Evolutionary conservation across 2,797 vertebrate genomes (phyloP).

Genomic region (Catostomus latipinnis): DNA sequence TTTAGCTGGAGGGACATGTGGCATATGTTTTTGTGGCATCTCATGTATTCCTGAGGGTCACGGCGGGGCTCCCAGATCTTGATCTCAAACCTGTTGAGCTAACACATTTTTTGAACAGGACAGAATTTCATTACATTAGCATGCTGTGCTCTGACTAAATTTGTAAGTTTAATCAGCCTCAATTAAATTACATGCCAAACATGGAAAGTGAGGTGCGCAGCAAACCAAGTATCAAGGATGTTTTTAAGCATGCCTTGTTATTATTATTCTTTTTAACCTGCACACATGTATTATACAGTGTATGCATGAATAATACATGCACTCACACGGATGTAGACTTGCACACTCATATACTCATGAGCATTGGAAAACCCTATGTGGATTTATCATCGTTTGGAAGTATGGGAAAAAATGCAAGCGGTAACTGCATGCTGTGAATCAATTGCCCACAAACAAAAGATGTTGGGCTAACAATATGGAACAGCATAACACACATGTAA

Average conservation of each 20-base stretch:
- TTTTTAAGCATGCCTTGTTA: slow-evolving; percentile 49
- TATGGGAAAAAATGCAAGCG: slow-evolving; percentile 12
- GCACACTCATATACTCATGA: slow-evolving; percentile 50
- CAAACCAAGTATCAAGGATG: slow-evolving; percentile 53
- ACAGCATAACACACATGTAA: not conserved
- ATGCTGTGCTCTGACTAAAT: slow-evolving; percentile 55
- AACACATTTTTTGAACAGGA: slow-evolving; percentile 50
- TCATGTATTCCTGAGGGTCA: slow-evolving; percentile 38
- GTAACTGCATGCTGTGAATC: slow-evolving; percentile 32
- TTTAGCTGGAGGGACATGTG: not conserved
- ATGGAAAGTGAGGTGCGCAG: slow-evolving; percentile 46
- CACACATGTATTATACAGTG: slow-evolving; percentile 39
- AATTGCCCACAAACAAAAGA: slow-evolving; percentile 36
- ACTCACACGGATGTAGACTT: slow-evolving; percentile 21
- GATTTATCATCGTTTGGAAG: slow-evolving; percentile 52
- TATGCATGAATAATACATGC: slow-evolving; percentile 55
- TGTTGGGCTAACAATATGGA: slow-evolving; percentile 25
- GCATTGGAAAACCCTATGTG: slow-evolving; percentile 34
- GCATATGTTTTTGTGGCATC: slow-evolving; percentile 6
- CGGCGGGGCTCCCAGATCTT: slow-evolving; percentile 40
- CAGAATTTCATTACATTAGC: slow-evolving; percentile 61
- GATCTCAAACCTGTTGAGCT: slow-evolving; percentile 48
- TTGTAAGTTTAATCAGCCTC: slow-evolving; percentile 66
- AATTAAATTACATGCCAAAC: slow-evolving; percentile 62
- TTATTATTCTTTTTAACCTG: slow-evolving; percentile 10